phyloP scores from a whole-genome alignment of 2,888 invertebrate species.

The Dimorphilus gyrociliatus region DNA sequence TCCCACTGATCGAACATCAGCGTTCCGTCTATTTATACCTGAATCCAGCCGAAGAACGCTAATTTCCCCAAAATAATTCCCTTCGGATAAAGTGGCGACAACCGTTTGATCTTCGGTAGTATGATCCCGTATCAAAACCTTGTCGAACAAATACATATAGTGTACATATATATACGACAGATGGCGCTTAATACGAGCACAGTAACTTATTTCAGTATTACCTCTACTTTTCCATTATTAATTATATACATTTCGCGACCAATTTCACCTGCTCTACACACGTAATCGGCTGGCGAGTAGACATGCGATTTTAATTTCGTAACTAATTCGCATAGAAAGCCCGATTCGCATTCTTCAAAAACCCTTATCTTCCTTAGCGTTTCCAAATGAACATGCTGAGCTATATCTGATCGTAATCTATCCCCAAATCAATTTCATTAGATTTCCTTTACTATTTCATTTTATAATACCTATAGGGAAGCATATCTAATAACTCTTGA shows the following conservation, averaged over 20 bases:
- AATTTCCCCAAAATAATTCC: constrained; percentile 33
- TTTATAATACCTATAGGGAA: no score
- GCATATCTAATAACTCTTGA: no score
- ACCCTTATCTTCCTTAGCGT: constrained; percentile 24
- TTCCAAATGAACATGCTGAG: constrained; percentile 23
- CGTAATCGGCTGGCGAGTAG: constrained; percentile 24
- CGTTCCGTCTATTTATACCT: constrained; percentile 27
- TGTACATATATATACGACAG: no score
- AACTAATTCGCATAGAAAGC: constrained; percentile 21
- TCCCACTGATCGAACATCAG: constrained; percentile 24
- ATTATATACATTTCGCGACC: constrained; percentile 30
- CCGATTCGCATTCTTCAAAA: constrained; percentile 26
- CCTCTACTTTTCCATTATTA: constrained; percentile 26
- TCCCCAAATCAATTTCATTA: constrained; percentile 7
- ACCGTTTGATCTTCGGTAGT: constrained; percentile 15
- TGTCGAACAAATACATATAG: no score
- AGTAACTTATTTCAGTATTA: no score
- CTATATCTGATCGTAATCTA: constrained; percentile 22
- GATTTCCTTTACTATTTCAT: no score
- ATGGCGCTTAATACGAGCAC: no score
- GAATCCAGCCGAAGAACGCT: constrained; percentile 27
- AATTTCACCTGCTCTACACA: constrained; percentile 25
- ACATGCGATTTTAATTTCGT: constrained; percentile 22
- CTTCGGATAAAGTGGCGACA: constrained; percentile 22
- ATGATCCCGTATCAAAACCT: constrained; percentile 22